Conservation (phyloP, 2,888 invertebrate species). For the Drosophila anceps region DNA sequence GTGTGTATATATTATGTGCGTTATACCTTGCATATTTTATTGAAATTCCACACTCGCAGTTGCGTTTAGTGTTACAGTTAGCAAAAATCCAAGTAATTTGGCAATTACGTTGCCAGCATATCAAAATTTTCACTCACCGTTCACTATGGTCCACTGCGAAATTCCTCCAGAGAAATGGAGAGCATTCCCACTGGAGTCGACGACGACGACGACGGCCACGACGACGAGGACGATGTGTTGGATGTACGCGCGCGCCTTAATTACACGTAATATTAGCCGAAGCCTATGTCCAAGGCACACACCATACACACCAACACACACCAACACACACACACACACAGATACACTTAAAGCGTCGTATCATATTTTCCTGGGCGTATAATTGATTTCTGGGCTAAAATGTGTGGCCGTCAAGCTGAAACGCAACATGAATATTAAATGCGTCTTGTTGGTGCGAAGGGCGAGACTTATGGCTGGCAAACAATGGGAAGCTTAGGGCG, state of each 20-base stretch:
- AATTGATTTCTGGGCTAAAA: constrained; percentile 76
- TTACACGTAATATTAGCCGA: constrained; percentile 74
- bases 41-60: constrained; percentile 74
- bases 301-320: constrained; percentile 4
- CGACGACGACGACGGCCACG: background rate
- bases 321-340: constrained; percentile 4
- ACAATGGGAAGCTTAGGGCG: constrained; percentile 23
- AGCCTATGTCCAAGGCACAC: constrained; percentile 19
- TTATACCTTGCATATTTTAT: constrained; percentile 77
- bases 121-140: constrained; percentile 52
- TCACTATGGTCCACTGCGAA: background rate
- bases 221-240: constrained; percentile 19
- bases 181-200: constrained; percentile 39
- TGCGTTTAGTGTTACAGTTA: constrained; percentile 72
- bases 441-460: background rate
- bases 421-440: constrained; percentile 76
- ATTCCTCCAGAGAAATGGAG: constrained; percentile 42
- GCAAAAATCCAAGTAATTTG: constrained; percentile 72
- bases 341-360: constrained; percentile 21
- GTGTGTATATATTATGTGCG: constrained; percentile 4
- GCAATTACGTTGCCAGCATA: constrained; percentile 76
- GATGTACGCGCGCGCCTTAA: constrained; percentile 55
- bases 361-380: constrained; percentile 73
- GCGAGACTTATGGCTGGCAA: constrained; percentile 17
- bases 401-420: constrained; percentile 51